Evolutionary conservation across 2,113 vertebrate species (phyloP).

Genomic region (Colossoma macropomum): DNA sequence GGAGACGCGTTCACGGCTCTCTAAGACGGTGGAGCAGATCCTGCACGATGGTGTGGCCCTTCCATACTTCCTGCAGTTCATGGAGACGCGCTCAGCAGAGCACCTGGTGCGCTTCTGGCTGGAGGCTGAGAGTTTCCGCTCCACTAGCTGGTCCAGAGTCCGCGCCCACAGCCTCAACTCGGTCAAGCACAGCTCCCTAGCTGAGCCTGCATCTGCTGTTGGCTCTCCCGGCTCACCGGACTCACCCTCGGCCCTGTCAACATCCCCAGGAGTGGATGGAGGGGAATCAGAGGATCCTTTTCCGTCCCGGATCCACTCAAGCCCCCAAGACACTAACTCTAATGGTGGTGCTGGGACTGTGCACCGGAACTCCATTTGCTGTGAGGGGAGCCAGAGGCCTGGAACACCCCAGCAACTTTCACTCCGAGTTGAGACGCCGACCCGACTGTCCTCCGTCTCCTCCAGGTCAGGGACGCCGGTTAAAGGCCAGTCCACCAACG

Average conservation of each 20-base stretch:
- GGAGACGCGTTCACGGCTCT: conserved; percentile 94
- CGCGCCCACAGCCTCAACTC: conserved; percentile 95
- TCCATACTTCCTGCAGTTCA: conserved; percentile 93
- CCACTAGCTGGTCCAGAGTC: conserved; percentile 92
- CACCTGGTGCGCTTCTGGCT: conserved; percentile 95
- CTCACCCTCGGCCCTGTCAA: conserved; percentile 6
- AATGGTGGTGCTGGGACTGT: conserved; percentile 61
- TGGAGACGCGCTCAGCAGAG: conserved; percentile 88
- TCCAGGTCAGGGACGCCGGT: conserved; percentile 81
- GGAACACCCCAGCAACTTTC: conserved; percentile 58
- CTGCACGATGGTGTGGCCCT: conserved; percentile 87
- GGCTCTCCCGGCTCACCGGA: conserved; percentile 52
- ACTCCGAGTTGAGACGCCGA: conserved; percentile 66
- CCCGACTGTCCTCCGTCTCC: conserved; percentile 69
- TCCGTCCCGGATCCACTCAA: conserved; percentile 40
- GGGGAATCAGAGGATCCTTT: conserved; percentile 42
- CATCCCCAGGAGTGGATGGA: neutral
- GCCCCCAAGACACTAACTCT: conserved; percentile 53
- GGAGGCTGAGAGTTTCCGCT: conserved; percentile 94
- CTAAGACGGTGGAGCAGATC: conserved; percentile 94
- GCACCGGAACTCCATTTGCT: conserved; percentile 54
- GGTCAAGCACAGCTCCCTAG: conserved; percentile 94
- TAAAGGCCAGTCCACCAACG: conserved; percentile 81
- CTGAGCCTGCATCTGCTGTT: conserved; percentile 81
- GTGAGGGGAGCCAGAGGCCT: conserved; percentile 59